These are phyloP conservation scores for Periplaneta americana DNA, from an alignment of 1,140 invertebrate species.

Conservation along the genomic window DNA sequence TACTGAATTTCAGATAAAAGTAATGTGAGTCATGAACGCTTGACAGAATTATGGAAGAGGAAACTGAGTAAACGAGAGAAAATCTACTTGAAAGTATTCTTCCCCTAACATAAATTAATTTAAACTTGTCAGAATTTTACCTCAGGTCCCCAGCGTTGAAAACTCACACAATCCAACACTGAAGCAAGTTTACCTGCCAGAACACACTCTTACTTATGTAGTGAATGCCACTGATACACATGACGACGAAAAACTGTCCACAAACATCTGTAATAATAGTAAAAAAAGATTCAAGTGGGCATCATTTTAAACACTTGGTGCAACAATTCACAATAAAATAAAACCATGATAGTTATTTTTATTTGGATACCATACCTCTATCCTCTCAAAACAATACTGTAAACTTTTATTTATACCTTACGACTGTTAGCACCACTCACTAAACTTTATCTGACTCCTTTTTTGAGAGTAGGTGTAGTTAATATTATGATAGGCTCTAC, in stretches of 20 bases:
- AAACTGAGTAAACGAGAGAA: no score
- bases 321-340: neutral
- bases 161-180: no score
- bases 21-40: no score
- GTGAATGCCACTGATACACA: neutral
- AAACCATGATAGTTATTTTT: neutral
- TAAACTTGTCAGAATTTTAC: no score
- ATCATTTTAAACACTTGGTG: neutral
- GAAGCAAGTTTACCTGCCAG: no score
- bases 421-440: neutral
- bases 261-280: neutral
- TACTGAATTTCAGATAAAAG: no score
- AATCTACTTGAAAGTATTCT: no score
- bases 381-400: neutral
- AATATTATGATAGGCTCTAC: neutral
- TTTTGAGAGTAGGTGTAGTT: neutral
- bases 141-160: no score
- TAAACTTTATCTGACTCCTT: neutral
- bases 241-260: neutral
- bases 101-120: no score
- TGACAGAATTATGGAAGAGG: no score
- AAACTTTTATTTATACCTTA: neutral
- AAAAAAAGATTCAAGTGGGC: neutral
- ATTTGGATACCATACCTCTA: neutral
- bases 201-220: neutral